Percentiles rank a stretch among this genome's conserved stretches.
Conservation (phyloP, 2,888 invertebrate species). For the Operophtera brumata region DNA sequence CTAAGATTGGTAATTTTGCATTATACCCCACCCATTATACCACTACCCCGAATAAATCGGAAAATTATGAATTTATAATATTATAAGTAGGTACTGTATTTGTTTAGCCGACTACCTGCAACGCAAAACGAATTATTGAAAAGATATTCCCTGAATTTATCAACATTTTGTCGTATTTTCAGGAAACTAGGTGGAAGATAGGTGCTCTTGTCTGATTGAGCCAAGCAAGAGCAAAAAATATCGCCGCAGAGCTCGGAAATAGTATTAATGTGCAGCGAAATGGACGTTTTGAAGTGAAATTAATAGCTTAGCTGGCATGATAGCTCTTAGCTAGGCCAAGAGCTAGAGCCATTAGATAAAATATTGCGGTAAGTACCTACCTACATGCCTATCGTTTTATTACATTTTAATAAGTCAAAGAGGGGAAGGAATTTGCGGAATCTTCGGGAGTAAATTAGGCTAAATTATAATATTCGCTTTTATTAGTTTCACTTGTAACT, state of each 20-base stretch:
- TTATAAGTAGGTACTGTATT: not conserved
- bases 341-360: not conserved
- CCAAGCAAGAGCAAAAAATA: slow-evolving; percentile 19
- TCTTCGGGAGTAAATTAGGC: too few relatives aligned
- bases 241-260: slow-evolving; percentile 9
- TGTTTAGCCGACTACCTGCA: not conserved
- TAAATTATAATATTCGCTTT: too few relatives aligned
- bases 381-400: too few relatives aligned
- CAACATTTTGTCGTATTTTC: not conserved
- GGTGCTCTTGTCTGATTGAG: slow-evolving; percentile 5
- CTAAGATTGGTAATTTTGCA: too few relatives aligned
- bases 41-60: too few relatives aligned
- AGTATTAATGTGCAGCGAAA: slow-evolving; percentile 28
- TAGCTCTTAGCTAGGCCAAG: slow-evolving; percentile 27
- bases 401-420: too few relatives aligned
- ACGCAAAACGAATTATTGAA: not conserved
- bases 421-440: too few relatives aligned
- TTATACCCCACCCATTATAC: too few relatives aligned
- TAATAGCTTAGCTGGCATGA: slow-evolving; percentile 42
- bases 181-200: not conserved
- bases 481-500: too few relatives aligned
- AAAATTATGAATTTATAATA: too few relatives aligned
- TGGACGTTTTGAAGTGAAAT: slow-evolving; percentile 41
- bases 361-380: too few relatives aligned
- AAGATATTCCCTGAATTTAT: not conserved